These are phyloP conservation scores for Drosophila subobscura DNA, from an alignment of 1,140 invertebrate species.

Conservation along the genomic window DNA sequence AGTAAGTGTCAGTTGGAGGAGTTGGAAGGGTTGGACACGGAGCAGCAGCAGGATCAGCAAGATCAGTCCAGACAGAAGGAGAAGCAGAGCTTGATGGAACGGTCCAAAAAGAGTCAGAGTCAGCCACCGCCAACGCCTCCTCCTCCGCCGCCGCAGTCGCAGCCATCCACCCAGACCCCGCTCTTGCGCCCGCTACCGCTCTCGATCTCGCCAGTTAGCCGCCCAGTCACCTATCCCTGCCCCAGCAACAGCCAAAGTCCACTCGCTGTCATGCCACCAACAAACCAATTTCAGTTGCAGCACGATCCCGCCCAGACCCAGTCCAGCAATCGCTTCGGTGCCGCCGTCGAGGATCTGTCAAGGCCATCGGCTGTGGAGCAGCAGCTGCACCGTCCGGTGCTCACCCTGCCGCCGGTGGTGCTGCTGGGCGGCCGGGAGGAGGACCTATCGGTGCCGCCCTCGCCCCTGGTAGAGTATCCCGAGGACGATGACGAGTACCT, in stretches of 20 bases:
- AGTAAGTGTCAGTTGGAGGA: not conserved
- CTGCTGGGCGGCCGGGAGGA: constrained; percentile 73
- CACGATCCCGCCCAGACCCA: constrained; percentile 22
- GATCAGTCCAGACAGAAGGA: not conserved
- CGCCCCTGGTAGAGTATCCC: constrained; percentile 86
- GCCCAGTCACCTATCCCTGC: constrained; percentile 14
- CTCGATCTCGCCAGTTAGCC: constrained; percentile 22
- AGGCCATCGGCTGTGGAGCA: constrained; percentile 54
- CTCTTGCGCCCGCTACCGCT: constrained; percentile 13
- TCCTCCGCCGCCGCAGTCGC: constrained; percentile 29
- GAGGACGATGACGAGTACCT: constrained; percentile 87
- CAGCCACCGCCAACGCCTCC: constrained; percentile 25
- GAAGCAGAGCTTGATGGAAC: constrained; percentile 18
- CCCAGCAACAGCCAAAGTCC: constrained; percentile 30
- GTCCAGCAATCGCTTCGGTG: not conserved
- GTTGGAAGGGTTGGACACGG: constrained; percentile 13
- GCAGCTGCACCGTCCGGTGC: constrained; percentile 81
- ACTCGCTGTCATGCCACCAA: constrained; percentile 18
- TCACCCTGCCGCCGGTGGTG: constrained; percentile 79
- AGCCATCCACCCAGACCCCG: constrained; percentile 1
- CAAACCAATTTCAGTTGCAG: constrained; percentile 72
- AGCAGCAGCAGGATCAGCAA: constrained; percentile 20
- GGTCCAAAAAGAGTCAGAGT: constrained; percentile 8
- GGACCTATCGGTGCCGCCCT: constrained; percentile 58
- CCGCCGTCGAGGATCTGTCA: constrained; percentile 1